Evolutionary conservation across 2,888 invertebrate species (phyloP).

Genomic region (Agapetus fuscipes): DNA sequence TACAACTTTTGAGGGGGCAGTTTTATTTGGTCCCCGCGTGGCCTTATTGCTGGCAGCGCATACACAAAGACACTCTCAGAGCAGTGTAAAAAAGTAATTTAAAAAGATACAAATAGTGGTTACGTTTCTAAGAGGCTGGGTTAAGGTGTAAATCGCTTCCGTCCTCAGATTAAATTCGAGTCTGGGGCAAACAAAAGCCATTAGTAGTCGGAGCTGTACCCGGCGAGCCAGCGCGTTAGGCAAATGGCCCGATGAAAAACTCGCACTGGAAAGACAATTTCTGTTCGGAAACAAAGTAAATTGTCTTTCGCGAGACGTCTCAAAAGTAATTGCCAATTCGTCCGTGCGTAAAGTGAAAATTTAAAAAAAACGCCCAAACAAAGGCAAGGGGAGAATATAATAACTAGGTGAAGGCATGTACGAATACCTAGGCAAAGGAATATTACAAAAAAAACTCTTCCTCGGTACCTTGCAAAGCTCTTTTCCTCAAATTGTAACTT

Average conservation of each 20-base stretch:
- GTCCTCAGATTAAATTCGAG: conserved; percentile 14
- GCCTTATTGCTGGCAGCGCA: no score
- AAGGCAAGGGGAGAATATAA: not conserved
- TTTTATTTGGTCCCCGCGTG: no score
- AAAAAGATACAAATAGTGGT: not conserved
- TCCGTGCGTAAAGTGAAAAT: conserved; percentile 11
- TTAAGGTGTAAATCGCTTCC: conserved; percentile 12
- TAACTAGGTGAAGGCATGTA: not conserved
- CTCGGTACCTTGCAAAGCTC: no score
- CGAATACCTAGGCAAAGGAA: not conserved
- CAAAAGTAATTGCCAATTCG: conserved; percentile 13
- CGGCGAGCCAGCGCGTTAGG: conserved; percentile 13
- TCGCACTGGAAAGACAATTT: not conserved
- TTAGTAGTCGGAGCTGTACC: conserved; percentile 11
- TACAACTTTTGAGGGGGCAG: no score
- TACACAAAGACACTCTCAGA: no score
- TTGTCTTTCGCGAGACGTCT: conserved; percentile 5
- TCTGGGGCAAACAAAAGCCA: conserved; percentile 16
- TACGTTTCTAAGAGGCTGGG: not conserved
- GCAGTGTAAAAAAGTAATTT: not conserved
- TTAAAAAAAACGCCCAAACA: conserved; percentile 1
- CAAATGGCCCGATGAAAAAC: conserved; percentile 15
- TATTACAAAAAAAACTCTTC: not conserved
- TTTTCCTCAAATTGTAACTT: no score
- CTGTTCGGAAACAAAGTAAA: conserved; percentile 6